Evolutionary conservation across 2,113 vertebrate species (phyloP).

Genomic region (Pelecanoides urinatrix): DNA sequence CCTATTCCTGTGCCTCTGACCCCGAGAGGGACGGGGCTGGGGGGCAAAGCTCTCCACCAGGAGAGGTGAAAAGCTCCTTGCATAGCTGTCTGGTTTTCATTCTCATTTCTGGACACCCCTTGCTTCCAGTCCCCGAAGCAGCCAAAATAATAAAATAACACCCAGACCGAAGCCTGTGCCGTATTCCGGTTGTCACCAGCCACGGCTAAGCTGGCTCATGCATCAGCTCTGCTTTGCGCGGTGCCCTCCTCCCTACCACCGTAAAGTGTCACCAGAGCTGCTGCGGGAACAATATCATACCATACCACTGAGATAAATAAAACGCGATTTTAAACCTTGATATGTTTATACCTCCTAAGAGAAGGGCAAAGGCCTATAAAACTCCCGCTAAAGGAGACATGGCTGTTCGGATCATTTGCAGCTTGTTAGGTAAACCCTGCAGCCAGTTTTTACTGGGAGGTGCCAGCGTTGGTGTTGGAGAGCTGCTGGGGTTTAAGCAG

Average conservation of each 20-base stretch:
- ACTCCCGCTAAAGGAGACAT: not conserved
- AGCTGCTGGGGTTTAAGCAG: not conserved
- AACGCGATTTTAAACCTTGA: not conserved
- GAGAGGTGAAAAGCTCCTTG: not conserved
- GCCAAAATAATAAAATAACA: not conserved
- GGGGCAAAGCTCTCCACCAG: not conserved
- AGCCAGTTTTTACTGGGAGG: not conserved
- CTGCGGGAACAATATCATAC: not conserved
- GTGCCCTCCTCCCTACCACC: fast-evolving
- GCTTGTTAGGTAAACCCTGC: slow-evolving; percentile 7
- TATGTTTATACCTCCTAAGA: slow-evolving; percentile 30
- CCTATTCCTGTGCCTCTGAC: not conserved
- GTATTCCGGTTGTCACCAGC: not conserved
- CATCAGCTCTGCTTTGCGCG: not conserved
- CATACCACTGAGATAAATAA: slow-evolving; percentile 33
- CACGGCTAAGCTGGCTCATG: not conserved
- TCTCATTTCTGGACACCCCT: not conserved
- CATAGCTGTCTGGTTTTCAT: not conserved
- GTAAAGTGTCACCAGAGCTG: not conserved
- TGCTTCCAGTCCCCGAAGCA: not conserved
- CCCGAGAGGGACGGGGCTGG: fast-evolving
- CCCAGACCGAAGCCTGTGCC: not conserved
- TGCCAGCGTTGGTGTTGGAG: not conserved
- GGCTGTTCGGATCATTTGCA: not conserved
- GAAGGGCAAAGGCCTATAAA: not conserved